Base-by-base conservation (phyloP, 1,140 invertebrate species). In the Penaeus chinensis region DNA sequence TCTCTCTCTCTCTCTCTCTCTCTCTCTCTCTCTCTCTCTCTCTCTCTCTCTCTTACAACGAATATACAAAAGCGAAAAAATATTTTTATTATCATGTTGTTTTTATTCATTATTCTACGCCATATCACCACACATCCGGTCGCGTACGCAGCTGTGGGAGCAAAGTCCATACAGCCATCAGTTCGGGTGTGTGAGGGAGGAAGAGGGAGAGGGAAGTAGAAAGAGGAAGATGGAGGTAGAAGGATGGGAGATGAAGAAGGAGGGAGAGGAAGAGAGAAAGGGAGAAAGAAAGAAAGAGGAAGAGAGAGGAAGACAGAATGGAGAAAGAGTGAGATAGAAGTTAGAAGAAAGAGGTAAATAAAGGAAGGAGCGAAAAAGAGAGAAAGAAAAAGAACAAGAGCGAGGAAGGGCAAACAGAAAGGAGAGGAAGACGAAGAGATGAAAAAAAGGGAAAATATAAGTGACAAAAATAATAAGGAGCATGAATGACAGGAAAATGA, bases 191-290 rank as follows among this genome's bases (percentile, higher is more conserved):
- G 54, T 54, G 54, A 54, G 54, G 54, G 54, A 74, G 71, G n/a
- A 20, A 74, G 71, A 74, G 71, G 42, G 27, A 74, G 24, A 74
- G 71, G n/a, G 24, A 74, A 11, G 20, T 27, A 11, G 24, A 27
- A 11, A 37, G 71, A 32, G 71, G 20, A 20, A 74, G n/a, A 32
- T 27, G 27, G 71, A 27, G 22, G 32, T n/a, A n/a, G 66, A 27
- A 74, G n/a, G 20, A 4, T n/a, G 20, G 2, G 3, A 24, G 22
- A 71, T 3, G 20, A n/a, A n/a, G 66, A n/a, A 7, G 32, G 24
- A 27, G 24, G n/a, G 71, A 74, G 71, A 74, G 71, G n/a, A 24
- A 74, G 71, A 74, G 71, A 16, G 71, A 74, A 11, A 74, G 71
- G 10, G 27, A 32, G 71, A 16, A 11, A 74, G 27, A 16, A 27